Percentiles rank a stretch among this genome's conserved stretches.
Evolutionary conservation across 2,797 vertebrate genomes (phyloP).

Genomic region (Aeoliscus strigatus): DNA sequence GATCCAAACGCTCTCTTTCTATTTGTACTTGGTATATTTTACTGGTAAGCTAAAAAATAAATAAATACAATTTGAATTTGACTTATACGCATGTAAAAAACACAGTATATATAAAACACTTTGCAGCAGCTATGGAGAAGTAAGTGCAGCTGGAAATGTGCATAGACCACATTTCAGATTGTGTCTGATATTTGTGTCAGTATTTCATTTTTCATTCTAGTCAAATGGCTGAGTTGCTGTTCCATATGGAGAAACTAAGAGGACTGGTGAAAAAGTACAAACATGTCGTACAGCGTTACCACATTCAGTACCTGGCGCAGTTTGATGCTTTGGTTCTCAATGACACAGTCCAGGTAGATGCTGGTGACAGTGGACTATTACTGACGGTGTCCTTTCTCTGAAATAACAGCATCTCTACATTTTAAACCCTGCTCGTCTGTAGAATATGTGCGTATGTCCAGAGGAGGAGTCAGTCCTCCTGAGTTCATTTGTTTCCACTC

Average conservation of each 20-base stretch:
- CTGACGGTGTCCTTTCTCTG: neutral
- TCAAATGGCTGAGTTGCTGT: slow-evolving; percentile 84
- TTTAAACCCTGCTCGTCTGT: too few species aligned
- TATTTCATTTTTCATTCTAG: too few species aligned
- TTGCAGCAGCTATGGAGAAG: too few species aligned
- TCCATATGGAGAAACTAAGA: slow-evolving; percentile 80
- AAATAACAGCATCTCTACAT: neutral
- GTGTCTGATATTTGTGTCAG: too few species aligned
- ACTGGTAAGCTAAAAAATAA: too few species aligned
- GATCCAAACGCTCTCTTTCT: too few species aligned
- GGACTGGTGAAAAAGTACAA: slow-evolving; percentile 65
- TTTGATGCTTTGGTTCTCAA: slow-evolving; percentile 88
- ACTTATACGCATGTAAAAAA: too few species aligned
- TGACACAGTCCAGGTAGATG: slow-evolving; percentile 85
- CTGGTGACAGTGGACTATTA: neutral
- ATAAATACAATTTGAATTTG: too few species aligned
- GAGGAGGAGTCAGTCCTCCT: slow-evolving; percentile 91
- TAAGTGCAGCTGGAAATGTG: too few species aligned
- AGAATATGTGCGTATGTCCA: slow-evolving; percentile 91
- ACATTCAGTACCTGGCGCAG: slow-evolving; percentile 85
- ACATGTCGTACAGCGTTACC: slow-evolving; percentile 80
- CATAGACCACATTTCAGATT: too few species aligned
- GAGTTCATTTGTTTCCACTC: slow-evolving; percentile 84
- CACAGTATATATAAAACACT: too few species aligned
- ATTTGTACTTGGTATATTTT: too few species aligned